Conservation (phyloP, 64 coral and sea anemone species). For the Acropora tenuis region DNA sequence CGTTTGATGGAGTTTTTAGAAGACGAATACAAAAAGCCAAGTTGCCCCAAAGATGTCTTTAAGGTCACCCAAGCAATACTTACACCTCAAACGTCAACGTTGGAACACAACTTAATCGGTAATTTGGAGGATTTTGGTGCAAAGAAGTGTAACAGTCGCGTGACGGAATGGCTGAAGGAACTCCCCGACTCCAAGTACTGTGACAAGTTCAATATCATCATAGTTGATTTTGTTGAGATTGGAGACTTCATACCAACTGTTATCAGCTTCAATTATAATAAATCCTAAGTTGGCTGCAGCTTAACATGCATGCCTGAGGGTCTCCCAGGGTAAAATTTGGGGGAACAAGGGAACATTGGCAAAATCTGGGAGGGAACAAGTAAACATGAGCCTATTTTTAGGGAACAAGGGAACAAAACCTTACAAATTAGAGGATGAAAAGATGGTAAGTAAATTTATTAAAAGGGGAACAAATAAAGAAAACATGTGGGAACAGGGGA, state of each 20-base stretch:
- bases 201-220: constrained; percentile 95
- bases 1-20: constrained; percentile 80
- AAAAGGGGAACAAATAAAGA: too few species aligned
- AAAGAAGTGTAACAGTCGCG: constrained; percentile 54
- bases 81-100: constrained; percentile 88
- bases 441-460: too few species aligned
- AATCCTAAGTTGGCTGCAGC: constrained; percentile 31
- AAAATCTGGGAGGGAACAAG: too few species aligned
- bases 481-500: too few species aligned
- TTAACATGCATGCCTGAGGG: neutral
- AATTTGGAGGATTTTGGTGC: constrained; percentile 81
- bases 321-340: too few species aligned
- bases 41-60: constrained; percentile 52
- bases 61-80: constrained; percentile 87
- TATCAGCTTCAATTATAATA: constrained; percentile 95
- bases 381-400: too few species aligned
- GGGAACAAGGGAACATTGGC: too few species aligned
- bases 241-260: constrained; percentile 96
- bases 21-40: constrained; percentile 55
- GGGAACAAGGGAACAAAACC: too few species aligned
- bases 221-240: constrained; percentile 92
- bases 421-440: too few species aligned
- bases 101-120: constrained; percentile 74
- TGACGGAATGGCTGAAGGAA: constrained; percentile 82
- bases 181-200: constrained; percentile 52